These are phyloP conservation scores for Neoniphon sammara DNA, from an alignment of 2,797 vertebrate species.

Conservation along the genomic window DNA sequence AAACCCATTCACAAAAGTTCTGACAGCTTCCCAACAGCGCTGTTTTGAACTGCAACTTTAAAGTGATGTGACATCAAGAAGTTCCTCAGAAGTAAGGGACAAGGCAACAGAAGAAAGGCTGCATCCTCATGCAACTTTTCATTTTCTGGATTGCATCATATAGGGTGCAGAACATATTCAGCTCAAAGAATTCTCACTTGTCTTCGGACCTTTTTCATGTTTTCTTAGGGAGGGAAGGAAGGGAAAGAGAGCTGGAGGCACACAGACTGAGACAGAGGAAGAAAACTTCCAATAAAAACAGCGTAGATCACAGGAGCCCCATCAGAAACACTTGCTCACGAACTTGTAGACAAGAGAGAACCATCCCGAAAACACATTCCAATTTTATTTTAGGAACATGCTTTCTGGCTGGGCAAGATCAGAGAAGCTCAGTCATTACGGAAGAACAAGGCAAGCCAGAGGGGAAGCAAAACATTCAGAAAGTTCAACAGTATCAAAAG, in stretches of 20 bases:
- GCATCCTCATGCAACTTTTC: constrained; percentile 22
- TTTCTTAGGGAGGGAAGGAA: constrained; percentile 27
- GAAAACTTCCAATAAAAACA: constrained; percentile 55
- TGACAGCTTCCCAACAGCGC: constrained; percentile 8
- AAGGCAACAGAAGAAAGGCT: constrained; percentile 37
- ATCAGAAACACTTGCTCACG: constrained; percentile 61
- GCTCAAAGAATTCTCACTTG: constrained; percentile 46
- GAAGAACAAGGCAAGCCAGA: constrained; percentile 32
- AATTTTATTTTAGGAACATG: constrained; percentile 57
- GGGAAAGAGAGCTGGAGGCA: constrained; percentile 51
- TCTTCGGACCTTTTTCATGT: constrained; percentile 45
- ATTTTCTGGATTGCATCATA: constrained; percentile 48
- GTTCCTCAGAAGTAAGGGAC: constrained; percentile 38
- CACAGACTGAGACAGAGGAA: constrained; percentile 31
- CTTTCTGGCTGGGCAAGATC: constrained; percentile 38
- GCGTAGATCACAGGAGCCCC: constrained; percentile 59
- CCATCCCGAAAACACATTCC: constrained; percentile 49
- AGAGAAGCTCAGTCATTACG: constrained; percentile 48
- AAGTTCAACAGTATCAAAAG: constrained; percentile 26
- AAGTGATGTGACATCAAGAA: constrained; percentile 18
- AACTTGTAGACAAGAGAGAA: constrained; percentile 46
- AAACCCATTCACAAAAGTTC: neutral
- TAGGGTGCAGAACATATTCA: constrained; percentile 20
- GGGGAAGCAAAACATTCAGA: constrained; percentile 49
- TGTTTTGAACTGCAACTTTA: constrained; percentile 24